Percentiles rank a stretch among this genome's conserved stretches.
Evolutionary conservation across 1,140 invertebrate genomes (phyloP).

Genomic region (Oedothorax gibbosus): DNA sequence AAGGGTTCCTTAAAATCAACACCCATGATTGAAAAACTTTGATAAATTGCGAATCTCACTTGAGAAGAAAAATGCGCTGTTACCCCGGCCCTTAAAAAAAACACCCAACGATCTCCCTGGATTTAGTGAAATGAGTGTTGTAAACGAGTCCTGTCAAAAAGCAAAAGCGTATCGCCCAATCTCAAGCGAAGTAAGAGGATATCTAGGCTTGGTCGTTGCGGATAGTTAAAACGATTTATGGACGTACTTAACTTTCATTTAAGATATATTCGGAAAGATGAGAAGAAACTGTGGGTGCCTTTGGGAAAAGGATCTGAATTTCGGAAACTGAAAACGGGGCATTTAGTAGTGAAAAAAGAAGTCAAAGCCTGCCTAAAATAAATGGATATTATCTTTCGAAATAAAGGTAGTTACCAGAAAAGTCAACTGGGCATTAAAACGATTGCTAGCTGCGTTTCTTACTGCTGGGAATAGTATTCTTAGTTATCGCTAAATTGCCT

Average conservation of each 20-base stretch:
- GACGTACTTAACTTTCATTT: constrained; percentile 40
- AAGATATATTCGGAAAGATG: constrained; percentile 21
- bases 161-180: background rate
- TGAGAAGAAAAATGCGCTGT: constrained; percentile 3
- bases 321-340: background rate
- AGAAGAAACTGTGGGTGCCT: constrained; percentile 25
- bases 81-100: background rate
- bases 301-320: background rate
- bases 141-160: constrained; percentile 35
- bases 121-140: too few relatives aligned
- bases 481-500: too few relatives aligned
- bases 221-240: constrained; percentile 45
- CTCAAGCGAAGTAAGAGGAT: constrained; percentile 4
- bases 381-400: constrained; percentile 21
- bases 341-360: constrained; percentile 13
- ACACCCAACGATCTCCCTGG: too few relatives aligned
- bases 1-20: too few relatives aligned
- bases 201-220: constrained; percentile 1
- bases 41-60: too few relatives aligned
- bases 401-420: background rate
- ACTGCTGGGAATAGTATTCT: too few relatives aligned
- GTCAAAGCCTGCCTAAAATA: background rate
- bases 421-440: constrained; percentile 5
- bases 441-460: too few relatives aligned
- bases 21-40: too few relatives aligned